phyloP scores from a whole-genome alignment of 1,140 invertebrate genomes.

The Drosophila equinoxialis region DNA sequence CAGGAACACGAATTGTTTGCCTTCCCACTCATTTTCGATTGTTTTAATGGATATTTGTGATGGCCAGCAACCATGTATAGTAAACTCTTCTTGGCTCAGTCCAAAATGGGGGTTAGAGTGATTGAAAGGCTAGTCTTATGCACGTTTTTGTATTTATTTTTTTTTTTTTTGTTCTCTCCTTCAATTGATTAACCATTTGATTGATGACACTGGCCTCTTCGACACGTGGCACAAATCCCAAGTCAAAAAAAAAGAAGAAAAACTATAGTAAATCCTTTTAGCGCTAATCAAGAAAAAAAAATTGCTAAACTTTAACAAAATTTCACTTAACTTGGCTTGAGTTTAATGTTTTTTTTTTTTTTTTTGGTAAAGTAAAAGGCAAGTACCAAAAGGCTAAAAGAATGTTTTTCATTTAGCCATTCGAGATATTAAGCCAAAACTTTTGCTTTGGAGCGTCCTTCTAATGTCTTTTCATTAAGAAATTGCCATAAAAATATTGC shows the following conservation, averaged over 20 bases:
- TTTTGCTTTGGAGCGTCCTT: too few relatives aligned
- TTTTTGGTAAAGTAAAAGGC: too few relatives aligned
- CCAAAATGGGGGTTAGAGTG: neutral
- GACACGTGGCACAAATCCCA: slow-evolving; percentile 23
- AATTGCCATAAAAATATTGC: too few relatives aligned
- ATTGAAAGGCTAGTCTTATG: slow-evolving; percentile 27
- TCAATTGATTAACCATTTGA: slow-evolving; percentile 48
- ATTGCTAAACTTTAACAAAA: too few relatives aligned
- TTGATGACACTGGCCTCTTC: slow-evolving; percentile 32
- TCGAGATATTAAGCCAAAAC: too few relatives aligned
- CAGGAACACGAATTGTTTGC: slow-evolving; percentile 2
- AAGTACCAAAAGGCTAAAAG: too few relatives aligned
- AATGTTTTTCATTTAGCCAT: too few relatives aligned
- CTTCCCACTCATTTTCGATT: slow-evolving; percentile 18
- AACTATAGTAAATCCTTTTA: neutral
- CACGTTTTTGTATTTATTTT: slow-evolving; percentile 11
- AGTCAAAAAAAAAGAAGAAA: slow-evolving; percentile 7
- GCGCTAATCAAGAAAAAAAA: too few relatives aligned
- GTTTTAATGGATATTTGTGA: slow-evolving; percentile 22
- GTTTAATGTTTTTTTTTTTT: too few relatives aligned
- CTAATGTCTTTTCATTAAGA: too few relatives aligned
- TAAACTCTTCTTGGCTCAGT: too few relatives aligned
- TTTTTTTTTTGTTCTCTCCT: neutral
- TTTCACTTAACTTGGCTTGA: too few relatives aligned
- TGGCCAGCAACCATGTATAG: neutral